Evolutionary conservation across 2,888 invertebrate genomes (phyloP).

Genomic region (Bugula neritina): DNA sequence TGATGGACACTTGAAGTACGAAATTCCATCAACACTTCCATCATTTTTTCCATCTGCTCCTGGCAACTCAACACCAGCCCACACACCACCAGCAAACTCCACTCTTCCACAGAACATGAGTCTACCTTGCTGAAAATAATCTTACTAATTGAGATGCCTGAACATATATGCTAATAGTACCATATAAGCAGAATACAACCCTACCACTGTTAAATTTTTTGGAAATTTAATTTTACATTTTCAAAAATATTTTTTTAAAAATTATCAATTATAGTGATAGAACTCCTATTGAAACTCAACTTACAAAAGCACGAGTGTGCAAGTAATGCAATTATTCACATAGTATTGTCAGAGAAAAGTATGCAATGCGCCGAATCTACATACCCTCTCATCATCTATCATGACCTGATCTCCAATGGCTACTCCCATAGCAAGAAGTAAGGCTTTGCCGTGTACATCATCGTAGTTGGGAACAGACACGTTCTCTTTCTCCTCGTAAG

Average conservation of each 20-base stretch:
- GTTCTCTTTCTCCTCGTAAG: constrained; percentile 28
- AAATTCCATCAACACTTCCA: constrained; percentile 55
- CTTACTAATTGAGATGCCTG: no score
- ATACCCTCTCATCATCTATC: constrained; percentile 38
- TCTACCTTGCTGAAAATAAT: constrained; percentile 41
- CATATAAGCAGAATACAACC: no score
- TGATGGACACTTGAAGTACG: constrained; percentile 53
- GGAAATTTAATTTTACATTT: no score
- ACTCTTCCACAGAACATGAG: constrained; percentile 55
- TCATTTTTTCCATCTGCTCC: constrained; percentile 56
- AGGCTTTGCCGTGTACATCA: constrained; percentile 44
- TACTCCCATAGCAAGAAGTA: constrained; percentile 53
- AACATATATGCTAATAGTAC: no score
- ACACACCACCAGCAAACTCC: constrained; percentile 56
- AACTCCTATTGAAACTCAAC: no score
- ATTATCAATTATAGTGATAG: no score
- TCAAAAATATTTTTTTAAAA: no score
- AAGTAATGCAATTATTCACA: no score
- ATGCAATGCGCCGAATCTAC: no score
- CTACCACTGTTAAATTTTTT: no score
- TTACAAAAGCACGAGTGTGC: no score
- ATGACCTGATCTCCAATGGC: constrained; percentile 53
- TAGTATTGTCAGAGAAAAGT: no score
- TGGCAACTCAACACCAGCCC: constrained; percentile 58
- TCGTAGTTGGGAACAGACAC: constrained; percentile 40